Evolutionary conservation across 2,797 vertebrate genomes (phyloP).

Genomic region (Amazona finschi): DNA sequence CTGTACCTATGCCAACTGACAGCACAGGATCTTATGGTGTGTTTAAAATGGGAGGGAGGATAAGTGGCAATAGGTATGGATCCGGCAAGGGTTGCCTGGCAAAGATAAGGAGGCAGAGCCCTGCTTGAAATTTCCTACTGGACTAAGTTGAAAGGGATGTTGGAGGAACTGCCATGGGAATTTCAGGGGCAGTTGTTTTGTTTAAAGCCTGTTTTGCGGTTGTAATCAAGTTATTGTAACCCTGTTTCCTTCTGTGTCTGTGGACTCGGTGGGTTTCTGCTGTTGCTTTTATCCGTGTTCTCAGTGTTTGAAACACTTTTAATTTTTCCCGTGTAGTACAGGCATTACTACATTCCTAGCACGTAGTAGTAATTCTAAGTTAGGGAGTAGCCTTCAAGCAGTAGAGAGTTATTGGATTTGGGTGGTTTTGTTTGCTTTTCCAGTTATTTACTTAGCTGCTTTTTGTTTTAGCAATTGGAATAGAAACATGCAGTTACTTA

Average conservation of each 20-base stretch:
- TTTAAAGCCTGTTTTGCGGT: not conserved
- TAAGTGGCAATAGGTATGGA: not conserved
- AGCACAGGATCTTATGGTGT: not conserved
- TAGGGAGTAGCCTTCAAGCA: not conserved
- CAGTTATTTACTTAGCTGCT: not conserved
- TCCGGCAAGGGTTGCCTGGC: not conserved
- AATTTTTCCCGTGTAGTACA: not conserved
- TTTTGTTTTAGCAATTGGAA: not conserved
- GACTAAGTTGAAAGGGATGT: not conserved
- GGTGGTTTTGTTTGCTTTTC: not conserved
- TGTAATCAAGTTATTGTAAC: not conserved
- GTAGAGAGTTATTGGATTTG: not conserved
- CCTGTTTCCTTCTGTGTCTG: fast-evolving
- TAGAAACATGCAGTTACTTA: not conserved
- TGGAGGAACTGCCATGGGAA: not conserved
- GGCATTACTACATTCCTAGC: not conserved
- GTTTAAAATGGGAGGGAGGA: not conserved
- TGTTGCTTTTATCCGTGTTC: not conserved
- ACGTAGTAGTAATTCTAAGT: not conserved
- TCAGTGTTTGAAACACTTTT: not conserved
- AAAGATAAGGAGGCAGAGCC: not conserved
- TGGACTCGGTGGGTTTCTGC: not conserved
- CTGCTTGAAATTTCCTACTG: not conserved
- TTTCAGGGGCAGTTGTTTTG: not conserved
- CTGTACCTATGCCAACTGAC: fast-evolving